Percentiles rank a stretch among this genome's conserved stretches.
These are phyloP conservation scores for Mormyrops attenuatus DNA, from an alignment of 2,797 vertebrate species.

Conservation along the genomic window DNA sequence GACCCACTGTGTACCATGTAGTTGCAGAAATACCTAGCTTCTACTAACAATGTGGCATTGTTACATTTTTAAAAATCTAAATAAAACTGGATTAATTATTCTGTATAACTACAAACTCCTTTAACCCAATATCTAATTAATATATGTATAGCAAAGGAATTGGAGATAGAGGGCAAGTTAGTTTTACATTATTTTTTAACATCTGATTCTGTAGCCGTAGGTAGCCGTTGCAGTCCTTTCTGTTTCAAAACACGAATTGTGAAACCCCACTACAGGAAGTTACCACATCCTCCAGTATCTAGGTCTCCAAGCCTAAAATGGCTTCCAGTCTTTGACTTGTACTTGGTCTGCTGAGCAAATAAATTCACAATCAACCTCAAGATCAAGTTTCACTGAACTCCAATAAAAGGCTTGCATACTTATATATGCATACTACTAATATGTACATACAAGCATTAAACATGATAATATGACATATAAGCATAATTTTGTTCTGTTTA, in stretches of 20 bases:
- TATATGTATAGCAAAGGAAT: neutral
- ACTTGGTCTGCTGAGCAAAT: neutral
- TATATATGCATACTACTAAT: neutral
- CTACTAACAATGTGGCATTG: slow-evolving; percentile 11
- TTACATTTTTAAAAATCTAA: neutral
- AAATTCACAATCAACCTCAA: neutral
- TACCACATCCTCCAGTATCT: slow-evolving; percentile 64
- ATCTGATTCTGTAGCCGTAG: neutral
- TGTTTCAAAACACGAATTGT: slow-evolving; percentile 18
- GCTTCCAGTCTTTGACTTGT: neutral
- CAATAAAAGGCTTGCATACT: neutral
- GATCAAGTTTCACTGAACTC: neutral
- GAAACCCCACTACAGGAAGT: slow-evolving; percentile 63
- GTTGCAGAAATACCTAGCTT: neutral
- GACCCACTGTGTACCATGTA: slow-evolving; percentile 15
- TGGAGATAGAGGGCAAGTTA: neutral
- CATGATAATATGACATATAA: neutral
- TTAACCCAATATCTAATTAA: neutral
- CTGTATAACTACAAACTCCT: neutral
- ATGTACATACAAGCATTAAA: neutral
- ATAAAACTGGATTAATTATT: neutral
- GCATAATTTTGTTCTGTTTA: neutral
- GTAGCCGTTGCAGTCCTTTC: slow-evolving; percentile 26
- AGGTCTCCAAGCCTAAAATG: slow-evolving; percentile 29
- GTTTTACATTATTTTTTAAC: neutral